Evolutionary conservation across 2,888 invertebrate genomes (phyloP), one percentile per base, ranked within the genome.

Genomic region (Willowsia nigromaculata): DNA sequence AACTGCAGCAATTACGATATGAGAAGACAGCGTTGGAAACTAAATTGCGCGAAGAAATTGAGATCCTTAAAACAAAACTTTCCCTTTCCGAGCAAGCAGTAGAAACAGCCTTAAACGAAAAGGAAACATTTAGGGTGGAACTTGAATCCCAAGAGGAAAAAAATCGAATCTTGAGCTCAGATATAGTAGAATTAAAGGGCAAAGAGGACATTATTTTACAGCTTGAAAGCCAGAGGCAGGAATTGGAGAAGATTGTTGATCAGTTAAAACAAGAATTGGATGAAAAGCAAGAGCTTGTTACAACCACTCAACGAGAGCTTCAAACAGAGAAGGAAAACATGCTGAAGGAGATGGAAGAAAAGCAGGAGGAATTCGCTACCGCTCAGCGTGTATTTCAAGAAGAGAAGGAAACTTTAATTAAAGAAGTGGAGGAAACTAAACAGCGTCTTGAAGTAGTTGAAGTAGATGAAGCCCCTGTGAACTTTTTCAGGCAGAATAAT

Each of bases 221-320:
- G 15, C 40, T 87, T 56, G 37, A 87, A 43, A 33, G 86, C 33
- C 22, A 87, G 7, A 65, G 65, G 22, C 2, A 27, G 85, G 91
- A 93, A 37, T 91, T 94, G 43, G 93, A 94, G 80, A 92, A 92
- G 0, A 94, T 93, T 71, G 94, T 94, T 68, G 93, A 93, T 88
- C 93, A 93, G 25, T 90, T 94, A 56, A 91, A 93, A 6, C 93
- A 93, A 56, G 93, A 94, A 83, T 93, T 93, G 89, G 94, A 94
- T 92, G 93, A 93, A 85, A 74, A 92, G 15, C 82, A 92, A 80
- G 85, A 78, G 62, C 62, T 89, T 92, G 59, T 65, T 33, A 15
- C 1, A 15, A 13, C 15, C 1, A 0, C 0, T 0, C 33, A 37
- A 9, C 68, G 6, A 18, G 68, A 68, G 7, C 37, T 33, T 9